These are phyloP conservation scores for Schizopygopsis malacanthus DNA, from an alignment of 2,797 vertebrate species.

Conservation along the genomic window DNA sequence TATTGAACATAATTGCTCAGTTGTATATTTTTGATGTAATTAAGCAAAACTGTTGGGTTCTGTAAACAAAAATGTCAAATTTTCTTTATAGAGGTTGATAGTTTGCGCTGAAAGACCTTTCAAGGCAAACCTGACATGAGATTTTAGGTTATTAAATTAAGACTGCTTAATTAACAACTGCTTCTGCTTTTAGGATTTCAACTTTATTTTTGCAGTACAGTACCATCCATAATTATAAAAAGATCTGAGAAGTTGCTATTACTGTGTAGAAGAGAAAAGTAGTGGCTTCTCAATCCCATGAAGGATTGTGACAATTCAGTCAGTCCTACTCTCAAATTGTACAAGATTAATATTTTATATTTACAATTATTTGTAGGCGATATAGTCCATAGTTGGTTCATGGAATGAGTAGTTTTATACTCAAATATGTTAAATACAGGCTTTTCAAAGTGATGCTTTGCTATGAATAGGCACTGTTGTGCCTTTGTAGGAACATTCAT, in stretches of 20 bases:
- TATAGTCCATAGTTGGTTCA: not conserved
- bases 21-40: not conserved
- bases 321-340: not conserved
- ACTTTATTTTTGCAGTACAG: not conserved
- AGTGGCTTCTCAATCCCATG: not conserved
- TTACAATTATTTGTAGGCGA: not conserved
- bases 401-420: not conserved
- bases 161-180: not conserved
- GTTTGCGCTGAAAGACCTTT: not conserved
- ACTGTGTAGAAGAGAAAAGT: no score
- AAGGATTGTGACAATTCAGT: not conserved
- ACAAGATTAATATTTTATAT: not conserved
- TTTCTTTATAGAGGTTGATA: not conserved
- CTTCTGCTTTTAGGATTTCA: not conserved
- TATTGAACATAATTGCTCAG: conserved; percentile 58
- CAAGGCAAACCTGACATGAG: not conserved
- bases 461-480: not conserved
- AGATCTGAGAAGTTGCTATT: not conserved
- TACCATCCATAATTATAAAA: not conserved
- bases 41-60: not conserved
- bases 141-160: not conserved
- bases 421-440: not conserved
- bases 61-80: not conserved
- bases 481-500: not conserved
- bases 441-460: not conserved